phyloP scores from a whole-genome alignment of 1,140 invertebrate species.

The Drosophila punjabiensis region DNA sequence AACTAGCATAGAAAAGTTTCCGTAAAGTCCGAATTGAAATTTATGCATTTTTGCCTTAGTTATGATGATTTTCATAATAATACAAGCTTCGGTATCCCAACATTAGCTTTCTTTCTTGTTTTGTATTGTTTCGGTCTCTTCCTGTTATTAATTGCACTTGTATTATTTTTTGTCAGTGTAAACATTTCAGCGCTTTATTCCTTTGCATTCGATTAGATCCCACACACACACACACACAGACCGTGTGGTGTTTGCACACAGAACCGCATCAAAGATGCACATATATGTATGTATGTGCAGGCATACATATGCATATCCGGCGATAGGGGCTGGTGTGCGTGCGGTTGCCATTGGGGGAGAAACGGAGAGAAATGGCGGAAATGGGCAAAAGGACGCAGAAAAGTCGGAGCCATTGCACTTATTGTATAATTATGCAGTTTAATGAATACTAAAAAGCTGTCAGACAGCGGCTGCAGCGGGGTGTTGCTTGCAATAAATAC shows the following conservation, averaged over 20 bases:
- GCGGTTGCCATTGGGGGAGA: background rate
- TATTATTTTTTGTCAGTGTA: background rate
- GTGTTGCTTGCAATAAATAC: slow-evolving; percentile 67
- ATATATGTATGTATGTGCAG: slow-evolving; percentile 13
- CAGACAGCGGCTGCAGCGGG: slow-evolving; percentile 11
- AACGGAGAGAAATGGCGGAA: background rate
- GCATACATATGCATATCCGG: slow-evolving; percentile 7
- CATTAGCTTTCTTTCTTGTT: too few relatives aligned
- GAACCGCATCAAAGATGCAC: slow-evolving; percentile 28
- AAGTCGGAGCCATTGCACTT: slow-evolving; percentile 75
- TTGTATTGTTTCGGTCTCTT: background rate
- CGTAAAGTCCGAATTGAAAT: too few relatives aligned
- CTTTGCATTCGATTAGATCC: slow-evolving; percentile 39
- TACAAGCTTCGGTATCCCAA: too few relatives aligned
- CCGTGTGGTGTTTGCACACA: slow-evolving; percentile 11
- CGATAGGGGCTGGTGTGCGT: slow-evolving; percentile 1
- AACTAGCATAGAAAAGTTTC: too few relatives aligned
- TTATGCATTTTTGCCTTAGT: too few relatives aligned
- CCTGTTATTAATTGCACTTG: background rate
- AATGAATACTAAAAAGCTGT: slow-evolving; percentile 80
- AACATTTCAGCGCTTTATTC: slow-evolving; percentile 18
- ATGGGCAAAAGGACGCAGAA: slow-evolving; percentile 18
- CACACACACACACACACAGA: slow-evolving; percentile 27
- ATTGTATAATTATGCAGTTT: slow-evolving; percentile 83
- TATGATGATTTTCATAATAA: too few relatives aligned